Base-by-base conservation (phyloP, 2,797 vertebrate genomes). In the Hydrophis major region DNA sequence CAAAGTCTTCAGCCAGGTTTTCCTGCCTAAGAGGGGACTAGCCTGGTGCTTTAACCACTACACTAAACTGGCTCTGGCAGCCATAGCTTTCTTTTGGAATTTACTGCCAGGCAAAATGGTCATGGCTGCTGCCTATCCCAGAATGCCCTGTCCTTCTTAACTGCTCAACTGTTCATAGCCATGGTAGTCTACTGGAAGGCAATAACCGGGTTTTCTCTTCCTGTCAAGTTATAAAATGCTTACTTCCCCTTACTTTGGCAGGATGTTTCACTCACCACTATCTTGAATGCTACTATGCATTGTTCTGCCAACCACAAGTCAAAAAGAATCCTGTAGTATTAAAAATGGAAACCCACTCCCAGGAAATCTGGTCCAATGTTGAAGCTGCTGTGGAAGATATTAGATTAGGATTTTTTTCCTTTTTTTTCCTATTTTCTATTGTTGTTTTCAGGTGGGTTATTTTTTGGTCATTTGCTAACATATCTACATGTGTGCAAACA, bases 401-500 rank as follows among this genome's bases (percentile, higher is more conserved):
- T 90, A 0, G 59, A 4, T 55, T 3, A 32, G 50, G 14, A 18
- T 53, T 16, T 28, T 5, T 56, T 16, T 28, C 63, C 18, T 57
- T 74, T 69, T 69, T 32, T 37, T 37, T 42, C 53, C 53, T 86
- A 3, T 60, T 57, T 60, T n/a, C 89, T 27, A 11, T 42, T 27
- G 14, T 55, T 93, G 6, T 14, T 0, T 11, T 89, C 42, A 6
- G 50, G 50, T 16, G 93, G 55, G 92, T 16, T 13, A 6, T 87
- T 32, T 91, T 89, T 56, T 53, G 90, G n/a, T n/a, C 12, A 66
- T 13, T 74, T 74, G 16, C n/a, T 74, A 74, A 74, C 69, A 37
- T 74, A 32, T 37, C 32, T 92, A 94, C 86, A 6, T 96, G 56
- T 93, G 88, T 89, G 6, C 91, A 93, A 93, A 95, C 95, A 99